A percentile compares a stretch with the other conserved stretches of the same genome.
Conservation (phyloP, 2,113 vertebrate species). For the Rhadina sibilatrix region DNA sequence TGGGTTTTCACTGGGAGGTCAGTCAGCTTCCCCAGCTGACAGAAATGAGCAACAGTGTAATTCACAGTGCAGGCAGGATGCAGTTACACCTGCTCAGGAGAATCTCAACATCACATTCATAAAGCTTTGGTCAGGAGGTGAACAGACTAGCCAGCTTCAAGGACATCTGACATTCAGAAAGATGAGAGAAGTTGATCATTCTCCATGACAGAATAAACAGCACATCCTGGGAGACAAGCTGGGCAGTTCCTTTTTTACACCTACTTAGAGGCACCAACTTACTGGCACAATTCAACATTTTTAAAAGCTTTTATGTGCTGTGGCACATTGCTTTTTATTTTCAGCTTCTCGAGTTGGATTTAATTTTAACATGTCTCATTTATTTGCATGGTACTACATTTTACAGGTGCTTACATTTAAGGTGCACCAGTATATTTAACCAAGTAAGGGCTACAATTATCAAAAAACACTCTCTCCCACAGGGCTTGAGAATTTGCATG, state of each 20-base stretch:
- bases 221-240: rapidly evolving
- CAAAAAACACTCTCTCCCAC: not conserved
- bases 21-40: not conserved
- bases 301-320: not conserved
- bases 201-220: not conserved
- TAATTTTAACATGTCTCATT: not conserved
- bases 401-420: not conserved
- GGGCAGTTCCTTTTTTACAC: not conserved
- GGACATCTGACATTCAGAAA: not conserved
- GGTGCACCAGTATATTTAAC: not conserved
- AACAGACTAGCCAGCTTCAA: not conserved
- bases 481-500: not conserved
- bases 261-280: not conserved
- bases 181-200: not conserved
- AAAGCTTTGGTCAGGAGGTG: not conserved
- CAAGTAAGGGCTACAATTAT: not conserved
- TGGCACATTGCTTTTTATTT: not conserved
- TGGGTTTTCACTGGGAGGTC: not conserved
- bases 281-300: not conserved
- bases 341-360: not conserved
- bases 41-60: rapidly evolving
- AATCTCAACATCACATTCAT: not conserved
- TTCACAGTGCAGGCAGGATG: rapidly evolving
- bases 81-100: not conserved
- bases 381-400: not conserved